phyloP scores from a whole-genome alignment of 2,113 vertebrate genomes.

The Hypanus sabinus region DNA sequence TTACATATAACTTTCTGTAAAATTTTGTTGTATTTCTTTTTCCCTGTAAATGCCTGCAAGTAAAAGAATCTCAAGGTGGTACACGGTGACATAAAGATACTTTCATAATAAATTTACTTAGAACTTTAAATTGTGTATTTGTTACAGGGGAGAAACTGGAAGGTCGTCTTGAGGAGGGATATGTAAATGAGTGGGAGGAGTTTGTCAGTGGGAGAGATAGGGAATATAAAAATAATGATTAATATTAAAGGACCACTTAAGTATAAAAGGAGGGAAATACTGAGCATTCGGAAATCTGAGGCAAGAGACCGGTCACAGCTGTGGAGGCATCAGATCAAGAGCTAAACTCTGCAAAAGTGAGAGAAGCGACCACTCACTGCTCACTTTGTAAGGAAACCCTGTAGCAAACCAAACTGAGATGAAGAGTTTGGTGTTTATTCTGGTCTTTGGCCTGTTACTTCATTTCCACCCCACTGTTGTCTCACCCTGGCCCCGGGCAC shows the following conservation, averaged over 20 bases:
- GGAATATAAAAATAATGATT: not conserved
- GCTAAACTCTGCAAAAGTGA: not conserved
- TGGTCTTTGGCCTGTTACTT: constrained; percentile 42
- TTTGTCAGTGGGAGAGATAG: not conserved
- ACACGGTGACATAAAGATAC: too few relatives aligned
- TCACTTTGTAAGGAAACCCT: not conserved
- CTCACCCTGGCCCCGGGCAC: constrained; percentile 38
- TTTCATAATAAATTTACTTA: too few relatives aligned
- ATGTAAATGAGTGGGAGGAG: not conserved
- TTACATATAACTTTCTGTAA: too few relatives aligned
- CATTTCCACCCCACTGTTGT: constrained; percentile 42
- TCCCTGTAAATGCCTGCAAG: too few relatives aligned
- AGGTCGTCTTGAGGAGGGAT: too few relatives aligned
- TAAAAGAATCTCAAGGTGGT: too few relatives aligned
- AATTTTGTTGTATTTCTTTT: too few relatives aligned
- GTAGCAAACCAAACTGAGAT: constrained; percentile 24
- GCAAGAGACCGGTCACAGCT: not conserved
- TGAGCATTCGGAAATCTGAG: not conserved
- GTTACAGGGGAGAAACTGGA: not conserved
- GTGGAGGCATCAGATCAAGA: not conserved
- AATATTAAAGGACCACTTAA: not conserved
- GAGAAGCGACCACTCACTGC: not conserved
- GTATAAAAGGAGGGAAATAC: constrained; percentile 23
- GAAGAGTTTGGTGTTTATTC: constrained; percentile 47
- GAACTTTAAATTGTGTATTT: too few relatives aligned